These are phyloP conservation scores for Nephila pilipes DNA, from an alignment of 1,140 invertebrate species.

Conservation along the genomic window DNA sequence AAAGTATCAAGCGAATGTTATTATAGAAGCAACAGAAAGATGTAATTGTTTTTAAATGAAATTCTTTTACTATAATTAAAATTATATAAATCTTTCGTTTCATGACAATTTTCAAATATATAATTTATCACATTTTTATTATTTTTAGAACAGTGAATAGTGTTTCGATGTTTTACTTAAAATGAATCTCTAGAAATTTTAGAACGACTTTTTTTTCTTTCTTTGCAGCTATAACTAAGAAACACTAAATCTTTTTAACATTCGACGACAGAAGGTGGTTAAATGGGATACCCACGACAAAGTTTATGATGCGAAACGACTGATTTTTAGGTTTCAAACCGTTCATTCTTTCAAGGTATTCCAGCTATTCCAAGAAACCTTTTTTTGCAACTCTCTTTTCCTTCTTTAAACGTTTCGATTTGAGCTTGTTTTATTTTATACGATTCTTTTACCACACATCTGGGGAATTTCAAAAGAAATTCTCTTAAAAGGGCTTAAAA, in stretches of 20 bases:
- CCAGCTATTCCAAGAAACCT: not conserved
- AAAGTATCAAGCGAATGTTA: too few species aligned
- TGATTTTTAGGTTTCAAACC: conserved; percentile 40
- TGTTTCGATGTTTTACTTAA: too few species aligned
- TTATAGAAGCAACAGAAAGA: too few species aligned
- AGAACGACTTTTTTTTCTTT: too few species aligned
- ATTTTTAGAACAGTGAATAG: too few species aligned
- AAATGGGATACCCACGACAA: not conserved
- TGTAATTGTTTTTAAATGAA: too few species aligned
- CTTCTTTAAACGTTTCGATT: conserved; percentile 23
- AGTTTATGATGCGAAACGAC: conserved; percentile 51
- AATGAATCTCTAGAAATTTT: too few species aligned
- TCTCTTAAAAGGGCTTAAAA: conserved; percentile 24
- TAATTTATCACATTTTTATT: too few species aligned
- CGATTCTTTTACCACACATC: conserved; percentile 9
- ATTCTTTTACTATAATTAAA: too few species aligned
- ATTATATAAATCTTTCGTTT: too few species aligned
- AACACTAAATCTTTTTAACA: conserved; percentile 5
- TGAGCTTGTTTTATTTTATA: not conserved
- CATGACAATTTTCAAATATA: too few species aligned
- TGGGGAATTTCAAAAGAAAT: conserved; percentile 30
- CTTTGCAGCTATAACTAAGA: not conserved
- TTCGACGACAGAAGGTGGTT: not conserved
- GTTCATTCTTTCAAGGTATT: conserved; percentile 13
- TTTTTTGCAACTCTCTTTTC: conserved; percentile 27